phyloP scores from a whole-genome alignment of 30 jellyfish, hydroid and myxozoan genomes.

The Hydra vulgaris region DNA sequence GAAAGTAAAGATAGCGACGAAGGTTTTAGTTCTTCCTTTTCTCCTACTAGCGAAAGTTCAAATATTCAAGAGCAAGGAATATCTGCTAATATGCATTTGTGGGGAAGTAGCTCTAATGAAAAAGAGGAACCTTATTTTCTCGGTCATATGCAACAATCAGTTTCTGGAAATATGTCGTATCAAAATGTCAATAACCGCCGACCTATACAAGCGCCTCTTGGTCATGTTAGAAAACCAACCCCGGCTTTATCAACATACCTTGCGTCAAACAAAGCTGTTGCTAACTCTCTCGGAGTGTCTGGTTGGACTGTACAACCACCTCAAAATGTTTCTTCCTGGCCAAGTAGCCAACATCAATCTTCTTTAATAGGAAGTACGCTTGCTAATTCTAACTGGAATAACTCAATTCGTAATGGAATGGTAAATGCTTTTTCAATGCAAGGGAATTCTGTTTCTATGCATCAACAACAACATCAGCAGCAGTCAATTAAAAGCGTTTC shows the following conservation, averaged over 20 bases:
- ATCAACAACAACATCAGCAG: constrained; percentile 24
- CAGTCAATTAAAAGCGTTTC: constrained; percentile 35
- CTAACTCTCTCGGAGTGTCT: constrained; percentile 88
- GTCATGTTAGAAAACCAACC: constrained; percentile 63
- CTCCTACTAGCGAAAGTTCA: constrained; percentile 97
- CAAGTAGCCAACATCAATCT: constrained; percentile 31
- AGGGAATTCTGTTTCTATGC: constrained; percentile 8
- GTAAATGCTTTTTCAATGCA: constrained; percentile 8
- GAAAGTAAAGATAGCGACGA: constrained; percentile 97
- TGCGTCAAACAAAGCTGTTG: constrained; percentile 94
- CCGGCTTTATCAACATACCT: constrained; percentile 90
- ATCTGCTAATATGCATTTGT: constrained; percentile 59
- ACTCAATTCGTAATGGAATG: constrained; percentile 46
- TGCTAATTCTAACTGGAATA: constrained; percentile 76
- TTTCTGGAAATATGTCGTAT: constrained; percentile 57
- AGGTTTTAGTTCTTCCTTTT: constrained; percentile 97
- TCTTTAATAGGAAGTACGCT: constrained; percentile 44
- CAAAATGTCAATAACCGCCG: constrained; percentile 25
- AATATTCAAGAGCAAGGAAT: constrained; percentile 90
- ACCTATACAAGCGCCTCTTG: constrained; percentile 33
- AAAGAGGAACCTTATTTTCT: constrained; percentile 83
- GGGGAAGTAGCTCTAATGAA: constrained; percentile 58
- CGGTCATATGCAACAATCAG: constrained; percentile 71
- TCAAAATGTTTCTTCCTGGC: constrained; percentile 78
- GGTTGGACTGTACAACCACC: constrained; percentile 35